Base-by-base conservation (phyloP, 2,888 invertebrate species). In the Boloria euphrosyne region DNA sequence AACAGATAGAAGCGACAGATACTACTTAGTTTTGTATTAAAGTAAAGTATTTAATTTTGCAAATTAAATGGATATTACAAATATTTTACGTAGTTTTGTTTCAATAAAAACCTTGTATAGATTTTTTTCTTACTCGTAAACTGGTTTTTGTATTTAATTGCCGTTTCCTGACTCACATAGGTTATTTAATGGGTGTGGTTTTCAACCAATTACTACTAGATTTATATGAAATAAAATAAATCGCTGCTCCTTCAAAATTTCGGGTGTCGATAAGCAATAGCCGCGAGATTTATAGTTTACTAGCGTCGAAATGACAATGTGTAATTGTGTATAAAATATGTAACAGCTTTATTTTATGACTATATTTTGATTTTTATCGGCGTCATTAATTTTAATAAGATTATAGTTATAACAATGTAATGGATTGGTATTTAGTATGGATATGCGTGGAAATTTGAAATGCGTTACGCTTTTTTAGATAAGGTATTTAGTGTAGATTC, bases 141-240 rank as follows among this genome's bases (percentile, higher is more conserved):
- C 71, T 51, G 55, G 71, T 73, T 71, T 47, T 52, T 57, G 44
- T 62, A 66, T 78, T 81, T 85, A 84, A 84, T 84, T 78, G 79
- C 75, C 74, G 75, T 78, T 79, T 78, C 80, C 78, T 80, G 80
- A 75, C 71, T 70, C 72, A 75, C 76, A 78, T 80, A 76, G 70
- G 76, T 74, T 54, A 67, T 72, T 68, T 75, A 74, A 78, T 78
- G 79, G 82, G 83, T 83, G 83, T 82, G 84, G 80, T 82, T 79
- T 71, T 66, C 71, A 46, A 62, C 38, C 66, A 78, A 79, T 80
- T 77, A 81, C 75, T 66, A 66, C 61, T 62, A 76, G 75, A 80
- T 82, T 80, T 81, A 80, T 81, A 75, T 55, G 64, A 64, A 66
- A 73, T 66, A 71, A 74, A 72, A 75, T 74, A 74, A 72, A 77